Conservation (phyloP, 1,140 invertebrate genomes). For the Polypedilum vanderplanki region DNA sequence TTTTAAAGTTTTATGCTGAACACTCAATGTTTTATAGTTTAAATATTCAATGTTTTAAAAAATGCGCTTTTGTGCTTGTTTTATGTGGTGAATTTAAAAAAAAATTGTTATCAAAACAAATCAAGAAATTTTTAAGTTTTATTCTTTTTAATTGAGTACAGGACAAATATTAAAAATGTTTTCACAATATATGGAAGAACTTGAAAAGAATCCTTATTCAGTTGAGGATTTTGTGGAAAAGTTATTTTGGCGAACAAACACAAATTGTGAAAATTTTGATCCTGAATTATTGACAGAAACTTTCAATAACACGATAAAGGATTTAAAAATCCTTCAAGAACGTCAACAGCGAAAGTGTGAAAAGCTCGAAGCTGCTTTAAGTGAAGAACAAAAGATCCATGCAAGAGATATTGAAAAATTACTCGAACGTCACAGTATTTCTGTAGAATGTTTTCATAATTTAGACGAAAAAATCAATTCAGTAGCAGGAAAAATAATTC, state of each 20-base stretch:
- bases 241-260: slow-evolving; percentile 87
- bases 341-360: slow-evolving; percentile 83
- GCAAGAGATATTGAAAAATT: slow-evolving; percentile 72
- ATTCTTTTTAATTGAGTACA: too few relatives aligned
- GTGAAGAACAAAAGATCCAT: slow-evolving; percentile 81
- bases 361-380: slow-evolving; percentile 70
- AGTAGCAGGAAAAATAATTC: slow-evolving; percentile 94
- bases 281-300: slow-evolving; percentile 78
- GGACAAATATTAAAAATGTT: slow-evolving; percentile 54
- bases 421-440: slow-evolving; percentile 76
- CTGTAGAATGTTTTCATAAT: slow-evolving; percentile 82
- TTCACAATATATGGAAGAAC: slow-evolving; percentile 75
- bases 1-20: too few relatives aligned
- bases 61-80: too few relatives aligned
- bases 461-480: slow-evolving; percentile 93
- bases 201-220: slow-evolving; percentile 91
- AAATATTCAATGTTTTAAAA: too few relatives aligned
- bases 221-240: slow-evolving; percentile 95
- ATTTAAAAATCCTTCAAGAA: slow-evolving; percentile 66
- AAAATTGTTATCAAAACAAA: too few relatives aligned
- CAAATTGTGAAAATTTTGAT: slow-evolving; percentile 64
- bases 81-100: too few relatives aligned
- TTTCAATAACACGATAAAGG: slow-evolving; percentile 85
- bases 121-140: too few relatives aligned
- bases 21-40: too few relatives aligned